Conservation (phyloP, 2,797 vertebrate genomes). For the Tapera naevia region DNA sequence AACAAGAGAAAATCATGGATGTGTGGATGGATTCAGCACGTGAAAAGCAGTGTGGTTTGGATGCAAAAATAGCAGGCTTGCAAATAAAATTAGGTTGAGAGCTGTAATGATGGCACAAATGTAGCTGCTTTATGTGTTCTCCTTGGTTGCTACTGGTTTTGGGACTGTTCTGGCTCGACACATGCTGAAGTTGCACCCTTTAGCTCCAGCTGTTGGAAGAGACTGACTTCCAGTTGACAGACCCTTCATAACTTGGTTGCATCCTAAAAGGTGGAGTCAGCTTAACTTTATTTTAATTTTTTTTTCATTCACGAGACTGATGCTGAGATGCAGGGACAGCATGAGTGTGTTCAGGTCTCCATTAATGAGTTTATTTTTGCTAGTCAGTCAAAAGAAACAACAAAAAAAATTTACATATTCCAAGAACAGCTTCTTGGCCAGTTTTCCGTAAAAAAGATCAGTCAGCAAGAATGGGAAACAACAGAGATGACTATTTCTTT, state of each 20-base stretch:
- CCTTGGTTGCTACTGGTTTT: not conserved
- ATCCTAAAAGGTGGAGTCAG: not conserved
- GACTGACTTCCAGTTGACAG: not conserved
- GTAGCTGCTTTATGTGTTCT: not conserved
- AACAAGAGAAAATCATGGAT: not conserved
- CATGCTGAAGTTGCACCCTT: not conserved
- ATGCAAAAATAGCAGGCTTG: not conserved
- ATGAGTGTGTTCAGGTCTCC: not conserved
- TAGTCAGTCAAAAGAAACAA: constrained; percentile 27
- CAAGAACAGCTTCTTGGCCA: not conserved
- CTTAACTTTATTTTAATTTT: not conserved
- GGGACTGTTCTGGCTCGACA: not conserved
- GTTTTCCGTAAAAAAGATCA: not conserved
- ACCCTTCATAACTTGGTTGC: not conserved
- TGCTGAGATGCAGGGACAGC: constrained; percentile 14
- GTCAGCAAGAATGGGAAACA: not conserved
- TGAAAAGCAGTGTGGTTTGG: not conserved
- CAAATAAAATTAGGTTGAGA: not conserved
- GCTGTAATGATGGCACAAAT: not conserved
- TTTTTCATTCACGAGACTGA: not conserved
- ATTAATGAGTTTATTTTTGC: constrained; percentile 56
- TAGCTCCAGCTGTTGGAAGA: not conserved
- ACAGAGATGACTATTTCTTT: not conserved
- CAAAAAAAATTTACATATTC: not conserved
- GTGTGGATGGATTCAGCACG: not conserved